These are phyloP conservation scores for Balearica regulorum DNA, from an alignment of 2,797 vertebrate species.

Conservation along the genomic window DNA sequence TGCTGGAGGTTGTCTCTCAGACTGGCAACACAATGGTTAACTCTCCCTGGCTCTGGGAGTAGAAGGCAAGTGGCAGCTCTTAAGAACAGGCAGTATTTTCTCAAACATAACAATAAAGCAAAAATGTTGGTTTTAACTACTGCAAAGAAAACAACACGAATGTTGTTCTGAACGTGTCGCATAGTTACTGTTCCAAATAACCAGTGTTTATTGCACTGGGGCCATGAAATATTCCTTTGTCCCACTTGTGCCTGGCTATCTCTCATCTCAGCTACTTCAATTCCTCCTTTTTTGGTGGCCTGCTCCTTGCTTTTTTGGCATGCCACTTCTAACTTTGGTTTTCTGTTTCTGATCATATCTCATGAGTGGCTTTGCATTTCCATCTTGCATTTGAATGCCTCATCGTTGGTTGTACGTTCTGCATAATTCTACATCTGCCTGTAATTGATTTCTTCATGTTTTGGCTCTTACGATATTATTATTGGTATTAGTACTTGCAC, in stretches of 20 bases:
- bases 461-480: not conserved
- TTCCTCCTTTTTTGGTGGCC: not conserved
- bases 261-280: not conserved
- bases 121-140: not conserved
- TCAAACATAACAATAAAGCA: not conserved
- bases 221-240: slow-evolving; percentile 1
- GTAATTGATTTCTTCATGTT: not conserved
- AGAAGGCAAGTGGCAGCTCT: not conserved
- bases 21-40: not conserved
- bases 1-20: not conserved
- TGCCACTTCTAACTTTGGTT: not conserved
- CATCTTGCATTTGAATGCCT: not conserved
- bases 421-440: not conserved
- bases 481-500: not conserved
- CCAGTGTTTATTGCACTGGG: not conserved
- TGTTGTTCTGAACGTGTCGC: not conserved
- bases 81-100: not conserved
- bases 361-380: not conserved
- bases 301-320: not conserved
- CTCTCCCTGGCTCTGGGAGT: not conserved
- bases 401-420: not conserved
- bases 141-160: not conserved
- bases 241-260: not conserved
- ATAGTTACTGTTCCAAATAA: not conserved
- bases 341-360: not conserved